phyloP scores from a whole-genome alignment of 2,888 invertebrate species.

The Scelioninae gen. 1 region DNA sequence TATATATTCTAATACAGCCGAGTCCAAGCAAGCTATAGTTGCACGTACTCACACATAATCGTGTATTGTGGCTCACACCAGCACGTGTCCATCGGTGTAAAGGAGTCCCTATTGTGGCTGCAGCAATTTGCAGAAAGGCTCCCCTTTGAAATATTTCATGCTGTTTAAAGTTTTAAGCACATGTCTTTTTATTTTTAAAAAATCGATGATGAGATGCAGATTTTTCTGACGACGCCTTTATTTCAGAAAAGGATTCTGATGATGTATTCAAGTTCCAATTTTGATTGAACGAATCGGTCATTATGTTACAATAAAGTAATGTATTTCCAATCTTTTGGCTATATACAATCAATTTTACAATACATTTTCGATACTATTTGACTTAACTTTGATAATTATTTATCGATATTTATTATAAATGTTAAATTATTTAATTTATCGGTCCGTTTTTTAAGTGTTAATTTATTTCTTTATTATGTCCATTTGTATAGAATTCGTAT shows the following conservation, averaged over 20 bases:
- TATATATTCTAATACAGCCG: slow-evolving; percentile 60
- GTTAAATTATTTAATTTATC: no score
- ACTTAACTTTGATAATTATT: no score
- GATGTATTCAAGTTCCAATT: slow-evolving; percentile 29
- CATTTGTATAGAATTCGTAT: no score
- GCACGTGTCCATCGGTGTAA: slow-evolving; percentile 49
- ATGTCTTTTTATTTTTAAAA: slow-evolving; percentile 46
- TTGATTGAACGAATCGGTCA: no score
- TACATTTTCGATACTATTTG: no score
- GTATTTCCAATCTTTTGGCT: no score
- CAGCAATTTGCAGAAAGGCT: slow-evolving; percentile 62
- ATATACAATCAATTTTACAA: no score
- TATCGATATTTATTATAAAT: no score
- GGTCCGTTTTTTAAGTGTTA: no score
- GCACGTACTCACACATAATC: slow-evolving; percentile 43
- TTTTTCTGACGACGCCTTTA: slow-evolving; percentile 45
- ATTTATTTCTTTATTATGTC: no score
- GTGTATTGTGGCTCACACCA: slow-evolving; percentile 57
- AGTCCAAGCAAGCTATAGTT: slow-evolving; percentile 43
- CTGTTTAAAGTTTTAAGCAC: slow-evolving; percentile 57
- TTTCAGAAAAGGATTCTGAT: slow-evolving; percentile 27
- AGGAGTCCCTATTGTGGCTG: slow-evolving; percentile 57
- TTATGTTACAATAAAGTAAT: no score
- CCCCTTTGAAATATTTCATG: slow-evolving; percentile 61
- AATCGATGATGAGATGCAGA: slow-evolving; percentile 57